These are phyloP conservation scores for Ascaphus truei DNA, from an alignment of 2,113 vertebrate species.

Conservation along the genomic window DNA sequence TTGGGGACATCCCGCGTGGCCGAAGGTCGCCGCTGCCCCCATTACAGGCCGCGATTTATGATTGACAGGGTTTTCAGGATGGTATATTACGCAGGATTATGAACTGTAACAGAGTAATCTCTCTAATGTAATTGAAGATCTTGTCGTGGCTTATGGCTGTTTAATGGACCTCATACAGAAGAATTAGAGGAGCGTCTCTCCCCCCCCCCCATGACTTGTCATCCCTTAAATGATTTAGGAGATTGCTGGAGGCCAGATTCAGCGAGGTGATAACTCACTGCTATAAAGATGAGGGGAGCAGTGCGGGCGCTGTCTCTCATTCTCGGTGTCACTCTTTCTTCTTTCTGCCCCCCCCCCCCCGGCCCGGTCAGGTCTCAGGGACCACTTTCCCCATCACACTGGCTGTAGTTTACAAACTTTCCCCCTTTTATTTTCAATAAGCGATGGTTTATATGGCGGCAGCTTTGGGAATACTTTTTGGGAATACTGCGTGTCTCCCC, in stretches of 20 bases:
- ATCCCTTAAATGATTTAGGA: conserved; percentile 78
- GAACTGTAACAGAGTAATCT: conserved; percentile 83
- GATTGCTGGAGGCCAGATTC: conserved; percentile 72
- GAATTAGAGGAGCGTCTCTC: conserved; percentile 76
- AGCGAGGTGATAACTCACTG: conserved; percentile 69
- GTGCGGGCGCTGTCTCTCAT: conserved; percentile 49
- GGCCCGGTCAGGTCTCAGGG: too few species aligned
- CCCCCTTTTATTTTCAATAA: too few species aligned
- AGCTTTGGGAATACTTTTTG: too few species aligned
- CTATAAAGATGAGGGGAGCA: conserved; percentile 65
- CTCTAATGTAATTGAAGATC: conserved; percentile 83
- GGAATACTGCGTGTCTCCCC: too few species aligned
- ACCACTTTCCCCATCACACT: too few species aligned
- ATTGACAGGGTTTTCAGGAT: conserved; percentile 66
- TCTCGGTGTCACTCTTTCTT: conserved; percentile 41
- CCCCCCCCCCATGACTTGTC: conserved; percentile 62
- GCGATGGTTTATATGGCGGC: too few species aligned
- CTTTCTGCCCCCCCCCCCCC: conserved; percentile 25
- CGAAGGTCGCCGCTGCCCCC: conserved; percentile 62
- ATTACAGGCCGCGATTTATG: conserved; percentile 73
- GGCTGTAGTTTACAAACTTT: too few species aligned
- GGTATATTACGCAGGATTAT: conserved; percentile 81
- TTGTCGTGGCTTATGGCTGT: conserved; percentile 81
- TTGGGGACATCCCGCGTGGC: conserved; percentile 38
- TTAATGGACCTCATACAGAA: conserved; percentile 83